Evolutionary conservation across 2,888 invertebrate genomes (phyloP), one percentile per base, ranked within the genome.

Genomic region (Diarsia mendica): DNA sequence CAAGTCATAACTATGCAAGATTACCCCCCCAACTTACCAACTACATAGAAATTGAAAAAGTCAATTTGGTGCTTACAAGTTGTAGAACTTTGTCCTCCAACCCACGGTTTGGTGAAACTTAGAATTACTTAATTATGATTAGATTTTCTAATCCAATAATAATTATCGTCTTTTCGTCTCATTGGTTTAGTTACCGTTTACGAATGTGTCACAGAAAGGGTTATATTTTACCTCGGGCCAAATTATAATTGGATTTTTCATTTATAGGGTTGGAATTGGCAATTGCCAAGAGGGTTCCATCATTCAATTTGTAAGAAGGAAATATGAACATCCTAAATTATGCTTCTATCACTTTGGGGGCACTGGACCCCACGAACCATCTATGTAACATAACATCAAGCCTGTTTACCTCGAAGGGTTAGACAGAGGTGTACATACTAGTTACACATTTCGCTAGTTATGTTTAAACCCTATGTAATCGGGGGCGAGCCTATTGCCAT

Each of bases 161-260:
- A 28, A 39, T 10, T 10, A 9, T 18, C 0, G 5, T n/a, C 0
- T 46, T 18, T 33, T 13, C 11, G 10, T 53, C 15, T 23, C 13
- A 20, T n/a, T 33, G 8, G 4, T 75, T 72, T 23, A 44, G 33
- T 58, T 72, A 44, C 28, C 13, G 10, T 4, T 72, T 5, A n/a
- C 39, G 44, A 6, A 13, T 61, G 20, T 11, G n/a, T 39, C 4
- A 46, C 8, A 10, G n/a, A 55, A 48, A 75, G 39, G 48, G 64
- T 75, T 13, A 55, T 28, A 76, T 28, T 75, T 55, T 48, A 63
- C 48, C n/a, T n/a, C 64, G 18, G 23, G 48, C 39, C 13, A 48
- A 44, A 48, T 39, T 55, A 48, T 75, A 64, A 75, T 75, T 75
- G 64, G 33, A 9, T 64, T 75, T 55, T 55, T 55, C 20, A 20